Base-by-base conservation (phyloP, 2,888 invertebrate species). In the Diadegma fenestrale region DNA sequence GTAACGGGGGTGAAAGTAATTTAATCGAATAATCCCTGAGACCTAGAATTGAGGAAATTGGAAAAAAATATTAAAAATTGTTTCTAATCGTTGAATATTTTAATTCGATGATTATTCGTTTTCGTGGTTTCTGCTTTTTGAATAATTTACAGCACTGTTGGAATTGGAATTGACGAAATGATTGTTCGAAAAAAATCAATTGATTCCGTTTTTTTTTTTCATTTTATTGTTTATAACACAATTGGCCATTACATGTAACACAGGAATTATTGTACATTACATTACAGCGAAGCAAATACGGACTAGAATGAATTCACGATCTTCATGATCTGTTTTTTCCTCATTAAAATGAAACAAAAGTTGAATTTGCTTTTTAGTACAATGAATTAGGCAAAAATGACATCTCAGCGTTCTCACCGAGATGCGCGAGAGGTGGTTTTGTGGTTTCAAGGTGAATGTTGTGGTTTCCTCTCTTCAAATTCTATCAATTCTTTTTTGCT, bases 221-320 rank as follows among this genome's bases (percentile, higher is more conserved):
- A 43, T 64, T 64, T 72, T 77, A 90, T 92, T 92, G 90, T 92
- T 92, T 91, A 89, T 88, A 92, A 92, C 92, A 90, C 89, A 91
- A 92, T 91, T 90, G 91, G 91, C 88, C 88, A 89, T 92, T 92
- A 92, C 91, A 92, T 87, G 89, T 88, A 92, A 91, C 89, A 90
- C 89, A 91, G 87, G 89, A 90, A 87, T 91, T 90, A 90, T 88
- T 88, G 89, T 90, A 91, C 87, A 88, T 91, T 90, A 90, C 89
- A 91, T 89, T 90, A 88, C 88, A 89, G 91, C 91, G 90, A 89
- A 88, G 90, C 87, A 89, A 88, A 90, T 90, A 90, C 89, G 80
- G 88, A 89, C 88, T 91, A 90, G 78, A 86, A 89, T 86, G 71
- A 82, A 86, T 61, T 73, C 54, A 41, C 63, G 61, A 82, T 45